Evolutionary conservation across 2,797 vertebrate genomes (phyloP).

Genomic region (Sphenopsis melanotis): DNA sequence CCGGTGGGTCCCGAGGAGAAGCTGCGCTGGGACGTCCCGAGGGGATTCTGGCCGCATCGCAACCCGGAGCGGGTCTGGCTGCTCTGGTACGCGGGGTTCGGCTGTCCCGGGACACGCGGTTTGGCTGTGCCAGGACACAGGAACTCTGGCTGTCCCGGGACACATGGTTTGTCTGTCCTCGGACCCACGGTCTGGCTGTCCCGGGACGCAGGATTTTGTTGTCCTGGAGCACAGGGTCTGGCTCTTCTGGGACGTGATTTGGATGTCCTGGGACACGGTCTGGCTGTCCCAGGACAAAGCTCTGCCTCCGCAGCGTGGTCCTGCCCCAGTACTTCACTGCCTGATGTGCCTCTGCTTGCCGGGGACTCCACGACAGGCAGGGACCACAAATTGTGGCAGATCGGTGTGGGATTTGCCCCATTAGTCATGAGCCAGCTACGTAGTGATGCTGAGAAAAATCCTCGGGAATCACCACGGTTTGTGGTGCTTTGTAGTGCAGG

Average conservation of each 20-base stretch:
- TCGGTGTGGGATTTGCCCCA: background rate
- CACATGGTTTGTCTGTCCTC: background rate
- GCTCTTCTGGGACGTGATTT: background rate
- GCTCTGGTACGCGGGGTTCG: fast-evolving
- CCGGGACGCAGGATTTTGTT: background rate
- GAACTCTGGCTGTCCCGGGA: background rate
- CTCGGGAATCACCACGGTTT: fast-evolving
- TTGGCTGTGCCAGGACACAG: fast-evolving
- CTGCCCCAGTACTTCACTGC: background rate
- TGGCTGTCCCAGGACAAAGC: background rate
- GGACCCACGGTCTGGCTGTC: background rate
- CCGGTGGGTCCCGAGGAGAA: too few species aligned
- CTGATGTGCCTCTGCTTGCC: background rate
- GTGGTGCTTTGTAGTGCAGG: background rate
- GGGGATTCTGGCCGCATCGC: background rate
- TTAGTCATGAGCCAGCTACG: background rate
- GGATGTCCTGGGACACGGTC: background rate
- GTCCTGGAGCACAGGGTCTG: background rate
- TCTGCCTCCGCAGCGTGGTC: background rate
- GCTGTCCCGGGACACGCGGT: fast-evolving
- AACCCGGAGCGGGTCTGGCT: background rate
- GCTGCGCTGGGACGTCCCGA: background rate
- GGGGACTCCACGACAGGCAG: fast-evolving
- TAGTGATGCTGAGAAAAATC: background rate
- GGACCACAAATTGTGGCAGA: background rate